These are phyloP conservation scores for Marasmarcha lunaedactyla DNA, from an alignment of 2,888 invertebrate genomes.

Conservation along the genomic window DNA sequence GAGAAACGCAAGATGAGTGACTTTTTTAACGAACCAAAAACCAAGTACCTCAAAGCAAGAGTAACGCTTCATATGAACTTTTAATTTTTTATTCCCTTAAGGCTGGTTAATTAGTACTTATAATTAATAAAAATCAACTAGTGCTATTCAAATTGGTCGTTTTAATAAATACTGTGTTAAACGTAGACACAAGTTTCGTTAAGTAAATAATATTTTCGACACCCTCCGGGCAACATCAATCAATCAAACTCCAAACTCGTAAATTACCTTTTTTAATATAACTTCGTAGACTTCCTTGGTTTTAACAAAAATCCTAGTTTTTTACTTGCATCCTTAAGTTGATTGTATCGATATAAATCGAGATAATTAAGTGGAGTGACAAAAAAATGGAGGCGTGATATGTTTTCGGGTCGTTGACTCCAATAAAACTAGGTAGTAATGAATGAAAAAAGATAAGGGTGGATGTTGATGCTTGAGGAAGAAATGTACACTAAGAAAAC, in stretches of 20 bases:
- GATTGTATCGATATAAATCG: constrained; percentile 66
- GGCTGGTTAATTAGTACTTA: too few relatives aligned
- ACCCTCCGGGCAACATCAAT: constrained; percentile 23
- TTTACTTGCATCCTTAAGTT: constrained; percentile 27
- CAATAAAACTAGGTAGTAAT: constrained; percentile 66
- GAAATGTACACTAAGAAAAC: too few relatives aligned
- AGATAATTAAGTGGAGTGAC: constrained; percentile 68
- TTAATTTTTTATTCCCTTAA: too few relatives aligned
- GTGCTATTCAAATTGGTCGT: too few relatives aligned
- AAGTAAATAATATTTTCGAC: constrained; percentile 17
- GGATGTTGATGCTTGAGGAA: constrained; percentile 54
- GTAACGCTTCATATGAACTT: too few relatives aligned
- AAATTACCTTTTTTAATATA: constrained; percentile 22
- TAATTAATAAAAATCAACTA: too few relatives aligned
- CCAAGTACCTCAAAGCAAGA: too few relatives aligned
- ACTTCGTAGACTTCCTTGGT: constrained; percentile 15
- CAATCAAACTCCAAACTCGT: constrained; percentile 21
- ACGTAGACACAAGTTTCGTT: too few relatives aligned
- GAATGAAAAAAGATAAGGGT: constrained; percentile 65
- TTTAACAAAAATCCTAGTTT: constrained; percentile 24
- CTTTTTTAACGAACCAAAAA: too few relatives aligned
- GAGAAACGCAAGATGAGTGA: too few relatives aligned
- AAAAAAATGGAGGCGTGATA: constrained; percentile 65
- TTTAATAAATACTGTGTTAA: too few relatives aligned
- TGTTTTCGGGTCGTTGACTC: constrained; percentile 64